Base-by-base conservation (phyloP, 2,888 invertebrate species). In the Copidosoma aretas region DNA sequence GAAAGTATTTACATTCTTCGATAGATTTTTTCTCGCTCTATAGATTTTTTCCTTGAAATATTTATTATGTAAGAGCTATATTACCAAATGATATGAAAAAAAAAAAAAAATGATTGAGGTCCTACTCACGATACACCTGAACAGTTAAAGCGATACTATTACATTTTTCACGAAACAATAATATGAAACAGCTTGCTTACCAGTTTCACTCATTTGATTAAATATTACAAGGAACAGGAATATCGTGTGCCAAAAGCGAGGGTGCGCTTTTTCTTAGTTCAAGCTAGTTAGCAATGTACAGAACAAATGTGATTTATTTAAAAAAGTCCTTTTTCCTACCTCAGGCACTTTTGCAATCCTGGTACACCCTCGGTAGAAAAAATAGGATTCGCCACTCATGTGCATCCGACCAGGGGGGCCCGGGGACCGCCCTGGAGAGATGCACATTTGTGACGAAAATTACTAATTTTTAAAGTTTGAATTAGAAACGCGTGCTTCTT, bases 11-110 rank as follows among this genome's bases (percentile, higher is more conserved):
- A 80, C 79, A 81, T 71, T 76, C 71, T 70, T 77, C 73, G 22
- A 52, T 8, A 52, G 10, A 52, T 71, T 68, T 71, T 59, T 56
- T 60, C 25, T 67, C 41, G 39, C 56, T 14, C 41, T 68, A 46
- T 63, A 39, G 15, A 17, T 24, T 75, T 74, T 73, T 53, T 69
- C 60, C 58, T 74, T 73, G 78, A 77, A 78, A 80, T 79, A 81
- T 78, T 80, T 80, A n/a, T n/a, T n/a, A 80, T 79, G 76, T 80
- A 79, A n/a, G 79, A 76, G 77, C 77, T 80, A 81, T 79, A n/a
- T 77, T 73, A 74, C 77, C 75, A 78, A 79, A 78, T 75, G 77
- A 77, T 75, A 77, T 75, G 79, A 77, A 78, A 77, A 81, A 81
- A n/a, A n/a, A n/a, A 68, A 80, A 81, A 81, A 81, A 73, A 73